A percentile compares a stretch with the other conserved stretches of the same genome.
phyloP scores from a whole-genome alignment of 1,140 invertebrate species.

The Calliopsis andreniformis region DNA sequence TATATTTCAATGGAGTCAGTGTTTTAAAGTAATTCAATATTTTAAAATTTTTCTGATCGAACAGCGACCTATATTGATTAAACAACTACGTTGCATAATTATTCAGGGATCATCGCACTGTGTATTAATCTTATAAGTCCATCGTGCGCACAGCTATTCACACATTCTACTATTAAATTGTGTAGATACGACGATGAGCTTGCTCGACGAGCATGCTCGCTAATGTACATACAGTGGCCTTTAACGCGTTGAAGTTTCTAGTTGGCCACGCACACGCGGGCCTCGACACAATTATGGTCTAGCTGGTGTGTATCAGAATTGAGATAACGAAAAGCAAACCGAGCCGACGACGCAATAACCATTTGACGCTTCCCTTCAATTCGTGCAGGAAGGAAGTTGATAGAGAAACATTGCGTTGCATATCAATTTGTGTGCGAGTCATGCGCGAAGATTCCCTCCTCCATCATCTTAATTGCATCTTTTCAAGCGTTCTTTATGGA shows the following conservation, averaged over 20 bases:
- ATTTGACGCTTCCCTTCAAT: conserved; percentile 70
- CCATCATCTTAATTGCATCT: background rate
- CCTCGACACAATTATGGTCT: conserved; percentile 35
- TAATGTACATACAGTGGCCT: too few relatives aligned
- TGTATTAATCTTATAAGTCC: conserved; percentile 21
- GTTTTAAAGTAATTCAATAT: too few relatives aligned
- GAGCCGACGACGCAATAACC: conserved; percentile 55
- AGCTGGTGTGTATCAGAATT: conserved; percentile 34
- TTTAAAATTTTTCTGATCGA: too few relatives aligned
- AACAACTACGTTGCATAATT: conserved; percentile 30
- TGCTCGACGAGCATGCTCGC: too few relatives aligned
- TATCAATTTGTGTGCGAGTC: conserved; percentile 68
- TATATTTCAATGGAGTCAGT: too few relatives aligned
- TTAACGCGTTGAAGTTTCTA: conserved; percentile 14
- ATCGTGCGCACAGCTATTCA: too few relatives aligned
- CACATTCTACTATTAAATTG: too few relatives aligned
- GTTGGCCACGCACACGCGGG: background rate
- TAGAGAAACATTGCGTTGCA: conserved; percentile 73
- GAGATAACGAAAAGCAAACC: conserved; percentile 61
- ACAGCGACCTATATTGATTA: conserved; percentile 13
- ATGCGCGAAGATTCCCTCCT: background rate
- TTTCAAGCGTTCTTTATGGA: background rate
- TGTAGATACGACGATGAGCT: too few relatives aligned
- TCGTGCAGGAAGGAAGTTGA: conserved; percentile 77
- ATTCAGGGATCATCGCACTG: conserved; percentile 47